A percentile compares a stretch with the other conserved stretches of the same genome.
These are phyloP conservation scores for Cetoscarus ocellatus DNA, from an alignment of 2,797 vertebrate genomes.

Conservation along the genomic window DNA sequence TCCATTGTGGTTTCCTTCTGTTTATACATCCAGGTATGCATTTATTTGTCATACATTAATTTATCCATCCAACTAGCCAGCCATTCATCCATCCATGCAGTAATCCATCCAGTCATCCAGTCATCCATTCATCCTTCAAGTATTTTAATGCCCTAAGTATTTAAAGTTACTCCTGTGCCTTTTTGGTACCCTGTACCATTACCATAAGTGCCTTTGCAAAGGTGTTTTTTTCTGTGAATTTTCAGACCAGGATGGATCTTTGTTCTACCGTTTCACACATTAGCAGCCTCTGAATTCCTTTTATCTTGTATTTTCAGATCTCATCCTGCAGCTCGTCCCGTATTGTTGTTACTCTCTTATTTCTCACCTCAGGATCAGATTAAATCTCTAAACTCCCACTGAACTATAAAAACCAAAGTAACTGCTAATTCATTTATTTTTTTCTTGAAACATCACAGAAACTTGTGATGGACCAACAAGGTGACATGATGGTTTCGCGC, in stretches of 20 bases:
- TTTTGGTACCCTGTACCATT: too few species aligned
- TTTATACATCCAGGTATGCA: too few species aligned
- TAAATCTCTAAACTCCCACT: conserved; percentile 56
- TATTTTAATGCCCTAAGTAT: too few species aligned
- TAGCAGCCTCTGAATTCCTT: conserved; percentile 39
- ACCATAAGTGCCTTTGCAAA: not conserved
- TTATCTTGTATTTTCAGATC: conserved; percentile 61
- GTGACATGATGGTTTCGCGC: not conserved
- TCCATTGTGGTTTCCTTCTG: too few species aligned
- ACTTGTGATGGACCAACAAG: not conserved
- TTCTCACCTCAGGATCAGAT: conserved; percentile 50
- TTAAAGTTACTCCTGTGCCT: too few species aligned
- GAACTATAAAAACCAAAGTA: conserved; percentile 32
- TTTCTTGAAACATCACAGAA: not conserved
- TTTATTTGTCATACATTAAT: too few species aligned
- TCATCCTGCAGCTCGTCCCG: conserved; percentile 34
- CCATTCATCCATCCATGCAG: too few species aligned
- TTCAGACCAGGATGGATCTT: conserved; percentile 36
- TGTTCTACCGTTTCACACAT: conserved; percentile 37
- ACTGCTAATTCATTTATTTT: conserved; percentile 12
- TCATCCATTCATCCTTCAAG: too few species aligned
- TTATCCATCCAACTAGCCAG: too few species aligned
- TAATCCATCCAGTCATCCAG: too few species aligned
- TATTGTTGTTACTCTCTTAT: conserved; percentile 58
- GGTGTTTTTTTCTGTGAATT: conserved; percentile 14